Percentiles rank a stretch among this genome's conserved stretches.
Conservation (phyloP, 1,140 invertebrate species). For the Drosophila sp. region DNA sequence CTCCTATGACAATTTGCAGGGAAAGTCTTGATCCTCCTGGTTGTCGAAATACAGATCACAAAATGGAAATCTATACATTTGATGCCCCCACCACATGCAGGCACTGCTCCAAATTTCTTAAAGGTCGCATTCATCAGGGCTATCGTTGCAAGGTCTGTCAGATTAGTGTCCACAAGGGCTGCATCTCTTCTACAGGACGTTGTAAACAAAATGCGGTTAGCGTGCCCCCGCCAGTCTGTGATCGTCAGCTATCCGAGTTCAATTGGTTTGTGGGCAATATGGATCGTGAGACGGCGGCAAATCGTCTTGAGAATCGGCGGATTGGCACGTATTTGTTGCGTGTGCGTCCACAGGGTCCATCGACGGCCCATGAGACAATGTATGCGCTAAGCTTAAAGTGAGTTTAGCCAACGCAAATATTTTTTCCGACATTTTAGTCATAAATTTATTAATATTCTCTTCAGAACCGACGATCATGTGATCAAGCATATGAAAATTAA, state of each 20-base stretch:
- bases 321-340: conserved; percentile 95
- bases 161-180: conserved; percentile 90
- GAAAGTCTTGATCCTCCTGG: conserved; percentile 94
- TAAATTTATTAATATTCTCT: background rate
- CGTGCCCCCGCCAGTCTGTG: conserved; percentile 84
- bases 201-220: conserved; percentile 85
- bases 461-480: conserved; percentile 79
- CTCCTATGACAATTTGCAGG: conserved; percentile 83
- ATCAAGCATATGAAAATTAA: conserved; percentile 96
- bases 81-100: conserved; percentile 91
- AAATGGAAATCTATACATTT: conserved; percentile 94
- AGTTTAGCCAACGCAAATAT: conserved; percentile 73
- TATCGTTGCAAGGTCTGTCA: conserved; percentile 90
- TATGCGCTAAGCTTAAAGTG: conserved; percentile 96
- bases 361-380: conserved; percentile 87
- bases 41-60: conserved; percentile 91
- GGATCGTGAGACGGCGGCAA: conserved; percentile 92
- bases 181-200: conserved; percentile 89
- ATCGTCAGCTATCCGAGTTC: conserved; percentile 79
- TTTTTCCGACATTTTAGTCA: background rate
- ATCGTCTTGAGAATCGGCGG: conserved; percentile 89
- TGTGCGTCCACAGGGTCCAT: conserved; percentile 87
- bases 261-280: conserved; percentile 91
- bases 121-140: conserved; percentile 92
- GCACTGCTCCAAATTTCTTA: conserved; percentile 93